These are phyloP conservation scores for Pitangus sulphuratus DNA, from an alignment of 2,797 vertebrate genomes.

Conservation along the genomic window DNA sequence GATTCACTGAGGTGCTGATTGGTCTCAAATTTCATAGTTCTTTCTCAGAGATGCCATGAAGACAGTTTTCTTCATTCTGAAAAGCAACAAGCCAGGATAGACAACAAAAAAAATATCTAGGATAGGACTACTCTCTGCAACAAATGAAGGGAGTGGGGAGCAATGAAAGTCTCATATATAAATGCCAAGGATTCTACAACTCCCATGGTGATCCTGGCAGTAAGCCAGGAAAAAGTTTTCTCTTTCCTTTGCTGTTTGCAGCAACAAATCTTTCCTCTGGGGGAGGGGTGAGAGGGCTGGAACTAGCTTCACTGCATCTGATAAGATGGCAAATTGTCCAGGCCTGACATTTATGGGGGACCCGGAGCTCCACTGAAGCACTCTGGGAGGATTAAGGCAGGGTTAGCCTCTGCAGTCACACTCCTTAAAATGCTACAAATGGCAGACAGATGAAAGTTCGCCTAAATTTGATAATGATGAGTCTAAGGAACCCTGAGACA, in stretches of 20 bases:
- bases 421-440: slow-evolving; percentile 50
- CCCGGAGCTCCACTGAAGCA: slow-evolving; percentile 29
- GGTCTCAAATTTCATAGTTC: neutral
- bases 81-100: neutral
- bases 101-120: neutral
- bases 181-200: slow-evolving; percentile 74
- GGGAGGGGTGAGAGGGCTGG: slow-evolving; percentile 27
- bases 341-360: slow-evolving; percentile 70
- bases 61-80: neutral
- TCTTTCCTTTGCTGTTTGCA: slow-evolving; percentile 65
- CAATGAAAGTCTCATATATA: slow-evolving; percentile 61
- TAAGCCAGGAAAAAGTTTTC: slow-evolving; percentile 73
- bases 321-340: slow-evolving; percentile 59
- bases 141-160: neutral
- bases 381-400: slow-evolving; percentile 65
- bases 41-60: neutral
- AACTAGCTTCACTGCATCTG: slow-evolving; percentile 25
- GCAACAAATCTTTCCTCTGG: slow-evolving; percentile 57
- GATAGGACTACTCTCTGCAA: neutral
- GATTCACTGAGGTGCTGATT: neutral
- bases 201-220: slow-evolving; percentile 67
- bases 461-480: slow-evolving; percentile 45
- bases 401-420: neutral
- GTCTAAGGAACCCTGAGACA: slow-evolving; percentile 26
- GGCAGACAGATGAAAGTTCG: slow-evolving; percentile 59